Conservation (phyloP, 2,888 invertebrate species). For the Drosophila subsilvestris region DNA sequence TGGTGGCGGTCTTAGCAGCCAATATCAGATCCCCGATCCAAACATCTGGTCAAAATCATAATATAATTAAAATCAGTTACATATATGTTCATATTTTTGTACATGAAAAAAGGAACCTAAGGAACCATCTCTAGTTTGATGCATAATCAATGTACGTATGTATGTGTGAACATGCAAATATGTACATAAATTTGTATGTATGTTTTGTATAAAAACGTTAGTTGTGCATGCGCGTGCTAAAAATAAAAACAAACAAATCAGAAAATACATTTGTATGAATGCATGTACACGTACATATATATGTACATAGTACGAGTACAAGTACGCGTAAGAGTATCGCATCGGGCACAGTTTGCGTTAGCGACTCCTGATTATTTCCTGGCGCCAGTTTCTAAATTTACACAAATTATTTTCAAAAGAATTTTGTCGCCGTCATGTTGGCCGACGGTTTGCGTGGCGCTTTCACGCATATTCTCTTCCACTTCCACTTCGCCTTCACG, state of each 20-base stretch:
- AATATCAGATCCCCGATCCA: no score
- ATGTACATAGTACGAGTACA: conserved; percentile 16
- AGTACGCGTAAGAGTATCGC: conserved; percentile 33
- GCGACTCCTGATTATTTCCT: conserved; percentile 81
- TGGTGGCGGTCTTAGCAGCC: no score
- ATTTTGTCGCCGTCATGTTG: conserved; percentile 75
- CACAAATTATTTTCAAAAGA: conserved; percentile 81
- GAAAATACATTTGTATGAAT: conserved; percentile 38
- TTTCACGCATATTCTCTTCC: conserved; percentile 47
- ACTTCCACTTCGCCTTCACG: conserved; percentile 15
- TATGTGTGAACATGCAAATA: no score
- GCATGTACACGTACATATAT: neutral
- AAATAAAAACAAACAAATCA: conserved; percentile 51
- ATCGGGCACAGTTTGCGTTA: conserved; percentile 57
- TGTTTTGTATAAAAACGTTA: conserved; percentile 16
- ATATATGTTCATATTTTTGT: no score
- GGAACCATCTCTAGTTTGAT: no score
- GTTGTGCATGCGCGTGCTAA: conserved; percentile 40
- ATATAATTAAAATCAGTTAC: no score
- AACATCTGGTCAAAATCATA: no score
- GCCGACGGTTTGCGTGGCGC: conserved; percentile 53
- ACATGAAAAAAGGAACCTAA: no score
- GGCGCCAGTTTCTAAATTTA: conserved; percentile 83
- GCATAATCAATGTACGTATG: no score
- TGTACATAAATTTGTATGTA: conserved; percentile 5